Conservation (phyloP, 2,113 vertebrate genomes). For the Synodontis membranacea region DNA sequence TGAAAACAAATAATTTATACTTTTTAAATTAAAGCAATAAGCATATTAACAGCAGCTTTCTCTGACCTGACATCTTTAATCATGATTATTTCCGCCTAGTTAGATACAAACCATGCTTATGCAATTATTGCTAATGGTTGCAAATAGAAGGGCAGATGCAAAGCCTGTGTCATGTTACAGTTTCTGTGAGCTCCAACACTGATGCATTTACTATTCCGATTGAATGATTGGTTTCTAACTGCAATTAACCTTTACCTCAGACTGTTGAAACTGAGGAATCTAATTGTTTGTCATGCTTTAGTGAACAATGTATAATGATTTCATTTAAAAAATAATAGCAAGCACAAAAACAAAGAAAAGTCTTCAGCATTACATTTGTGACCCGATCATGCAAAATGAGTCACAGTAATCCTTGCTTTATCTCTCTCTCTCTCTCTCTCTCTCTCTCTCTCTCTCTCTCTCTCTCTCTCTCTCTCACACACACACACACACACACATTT, state of each 20-base stretch:
- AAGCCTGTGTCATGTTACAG: conserved; percentile 46
- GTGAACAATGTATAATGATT: neutral
- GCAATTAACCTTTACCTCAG: conserved; percentile 61
- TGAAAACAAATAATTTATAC: neutral
- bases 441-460: too few species aligned
- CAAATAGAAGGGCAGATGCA: conserved; percentile 36
- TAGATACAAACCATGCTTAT: conserved; percentile 1
- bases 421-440: too few species aligned
- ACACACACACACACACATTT: too few species aligned
- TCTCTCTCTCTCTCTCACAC: too few species aligned
- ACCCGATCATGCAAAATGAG: too few species aligned
- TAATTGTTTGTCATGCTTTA: neutral
- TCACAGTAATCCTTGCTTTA: too few species aligned
- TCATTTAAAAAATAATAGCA: neutral
- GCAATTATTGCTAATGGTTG: neutral
- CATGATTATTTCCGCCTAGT: neutral
- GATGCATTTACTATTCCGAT: conserved; percentile 62
- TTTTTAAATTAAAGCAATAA: conserved; percentile 47
- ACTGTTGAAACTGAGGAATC: neutral
- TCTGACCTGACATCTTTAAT: conserved; percentile 54
- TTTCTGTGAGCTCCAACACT: conserved; percentile 55
- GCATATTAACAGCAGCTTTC: conserved; percentile 31
- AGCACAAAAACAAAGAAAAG: neutral
- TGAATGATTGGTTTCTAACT: conserved; percentile 52
- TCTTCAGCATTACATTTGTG: neutral